phyloP scores from a whole-genome alignment of 2,888 invertebrate genomes.

The Dinocampus coccinellae region DNA sequence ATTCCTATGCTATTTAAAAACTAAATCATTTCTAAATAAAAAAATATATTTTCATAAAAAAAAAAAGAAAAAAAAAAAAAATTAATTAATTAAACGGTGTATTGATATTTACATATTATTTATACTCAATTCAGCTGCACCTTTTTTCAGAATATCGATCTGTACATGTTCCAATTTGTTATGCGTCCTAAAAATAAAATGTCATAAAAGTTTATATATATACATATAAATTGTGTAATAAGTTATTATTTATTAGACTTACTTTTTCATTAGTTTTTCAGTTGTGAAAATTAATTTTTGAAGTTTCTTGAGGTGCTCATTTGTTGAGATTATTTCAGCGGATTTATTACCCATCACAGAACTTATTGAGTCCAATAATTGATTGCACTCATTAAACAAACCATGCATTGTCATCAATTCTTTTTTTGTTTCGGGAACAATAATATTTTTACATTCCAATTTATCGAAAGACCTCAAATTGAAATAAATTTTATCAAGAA shows the following conservation, averaged over 20 bases:
- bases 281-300: slow-evolving; percentile 36
- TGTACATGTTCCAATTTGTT: slow-evolving; percentile 44
- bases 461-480: slow-evolving; percentile 47
- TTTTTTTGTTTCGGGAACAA: slow-evolving; percentile 48
- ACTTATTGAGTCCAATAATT: slow-evolving; percentile 42
- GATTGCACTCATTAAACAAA: slow-evolving; percentile 39
- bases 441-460: slow-evolving; percentile 49
- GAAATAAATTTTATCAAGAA: slow-evolving; percentile 41
- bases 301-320: slow-evolving; percentile 46
- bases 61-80: neutral
- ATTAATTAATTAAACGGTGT: neutral
- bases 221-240: too few species aligned
- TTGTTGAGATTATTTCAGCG: slow-evolving; percentile 38
- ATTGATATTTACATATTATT: neutral
- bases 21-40: neutral
- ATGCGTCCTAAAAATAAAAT: slow-evolving; percentile 43
- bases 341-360: slow-evolving; percentile 43
- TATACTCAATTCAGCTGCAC: slow-evolving; percentile 26
- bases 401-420: slow-evolving; percentile 38
- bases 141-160: slow-evolving; percentile 43
- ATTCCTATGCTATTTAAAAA: neutral
- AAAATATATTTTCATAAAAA: neutral
- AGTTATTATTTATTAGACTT: slow-evolving; percentile 14
- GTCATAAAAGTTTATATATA: neutral
- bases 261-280: slow-evolving; percentile 44